Evolutionary conservation across 35 echinoderm and acorn worm genomes (phyloP), one percentile per base, ranked within the genome.

Genomic region (Lytechinus variegatus): DNA sequence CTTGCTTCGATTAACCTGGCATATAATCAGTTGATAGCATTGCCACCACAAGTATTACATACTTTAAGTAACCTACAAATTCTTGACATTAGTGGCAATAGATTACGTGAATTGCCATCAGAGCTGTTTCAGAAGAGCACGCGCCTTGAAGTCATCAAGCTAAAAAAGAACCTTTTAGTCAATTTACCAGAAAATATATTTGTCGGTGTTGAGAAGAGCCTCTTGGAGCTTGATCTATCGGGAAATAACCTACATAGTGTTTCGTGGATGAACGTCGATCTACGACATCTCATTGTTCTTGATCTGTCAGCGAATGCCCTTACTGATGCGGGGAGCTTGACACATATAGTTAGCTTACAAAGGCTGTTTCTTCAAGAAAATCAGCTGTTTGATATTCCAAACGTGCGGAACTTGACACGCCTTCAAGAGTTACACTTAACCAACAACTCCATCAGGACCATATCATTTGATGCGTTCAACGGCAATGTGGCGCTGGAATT

Each of bases 361-460:
- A 10, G 28, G 10, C 55, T 93, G 13, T 53, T 2, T 54, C 54
- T 93, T 27, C 92, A 93, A 56, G 28, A 57, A 9, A 93, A 57
- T 57, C 52, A 28, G 54, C 52, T 93, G 9, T 24, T 13, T 54
- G 54, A 57, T 27, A 93, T 93, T 8, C 92, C 92, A 14, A 93
- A 93, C n/a, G 92, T 93, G 53, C 52, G 54, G 52, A 93, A 93
- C n/a, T 27, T 93, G 55, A 93, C 92, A 19, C 28, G 53, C 19
- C 54, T 93, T 28, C 92, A 54, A 55, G 52, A 55, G 92, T 16
- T 93, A 10, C 29, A 55, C 92, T 27, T 93, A 54, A 56, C 92
- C 5, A 55, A 27, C 52, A 93, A 93, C 27, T 33, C 52, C 10
- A 55, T 93, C n/a, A 57, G 9, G 53, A 55, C 10, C 54, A 93